Percentiles rank a stretch among this genome's conserved stretches.
Evolutionary conservation across 2,113 vertebrate genomes (phyloP).

Genomic region (Aldabrachelys gigantea): DNA sequence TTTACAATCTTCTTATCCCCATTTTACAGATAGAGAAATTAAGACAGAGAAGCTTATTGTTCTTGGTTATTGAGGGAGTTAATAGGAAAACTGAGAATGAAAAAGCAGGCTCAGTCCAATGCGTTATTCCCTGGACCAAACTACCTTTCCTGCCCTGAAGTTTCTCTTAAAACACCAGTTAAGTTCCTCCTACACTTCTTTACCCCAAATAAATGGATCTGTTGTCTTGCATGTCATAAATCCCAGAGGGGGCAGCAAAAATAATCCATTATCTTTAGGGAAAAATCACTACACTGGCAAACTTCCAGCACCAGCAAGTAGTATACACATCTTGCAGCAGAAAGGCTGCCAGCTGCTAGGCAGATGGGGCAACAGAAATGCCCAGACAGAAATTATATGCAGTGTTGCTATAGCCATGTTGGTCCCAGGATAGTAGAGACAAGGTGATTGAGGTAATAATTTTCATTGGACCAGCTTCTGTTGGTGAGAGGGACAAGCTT

Average conservation of each 20-base stretch:
- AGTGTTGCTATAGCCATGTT: background rate
- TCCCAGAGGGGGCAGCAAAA: background rate
- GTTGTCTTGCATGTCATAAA: background rate
- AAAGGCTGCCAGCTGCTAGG: background rate
- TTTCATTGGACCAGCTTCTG: background rate
- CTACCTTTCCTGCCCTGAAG: background rate
- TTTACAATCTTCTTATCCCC: background rate
- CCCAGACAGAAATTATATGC: background rate
- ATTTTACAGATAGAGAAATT: background rate
- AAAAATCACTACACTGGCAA: background rate
- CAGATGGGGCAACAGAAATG: background rate
- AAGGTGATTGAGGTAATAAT: background rate
- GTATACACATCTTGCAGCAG: background rate
- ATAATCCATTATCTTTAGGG: background rate
- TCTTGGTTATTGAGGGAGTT: background rate
- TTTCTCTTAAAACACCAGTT: background rate
- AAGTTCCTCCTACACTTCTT: background rate
- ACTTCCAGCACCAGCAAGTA: background rate
- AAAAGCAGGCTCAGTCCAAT: background rate
- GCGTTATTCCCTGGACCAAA: background rate
- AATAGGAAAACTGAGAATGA: background rate
- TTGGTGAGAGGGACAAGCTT: background rate
- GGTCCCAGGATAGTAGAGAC: background rate
- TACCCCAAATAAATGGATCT: background rate
- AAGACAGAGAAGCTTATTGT: background rate